Percentiles rank a stretch among this genome's conserved stretches.
Conservation (phyloP, 2,888 invertebrate genomes). For the Rotaria socialis region DNA sequence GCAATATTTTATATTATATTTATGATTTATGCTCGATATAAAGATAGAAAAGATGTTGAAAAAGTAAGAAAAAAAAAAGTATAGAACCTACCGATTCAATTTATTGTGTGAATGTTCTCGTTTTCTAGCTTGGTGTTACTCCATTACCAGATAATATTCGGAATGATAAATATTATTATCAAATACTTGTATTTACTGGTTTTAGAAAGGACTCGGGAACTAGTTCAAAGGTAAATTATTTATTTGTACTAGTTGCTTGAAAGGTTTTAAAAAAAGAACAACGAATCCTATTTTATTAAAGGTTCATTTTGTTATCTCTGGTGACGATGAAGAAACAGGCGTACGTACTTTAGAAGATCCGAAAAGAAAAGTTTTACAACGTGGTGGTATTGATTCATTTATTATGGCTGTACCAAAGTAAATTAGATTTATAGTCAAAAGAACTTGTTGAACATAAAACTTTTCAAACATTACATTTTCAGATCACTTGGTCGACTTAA, state of each 20-base stretch:
- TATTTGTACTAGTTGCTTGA: constrained; percentile 40
- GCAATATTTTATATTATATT: constrained; percentile 55
- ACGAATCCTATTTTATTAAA: not conserved
- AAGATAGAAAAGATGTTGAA: constrained; percentile 59
- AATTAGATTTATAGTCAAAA: not conserved
- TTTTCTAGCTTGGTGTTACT: constrained; percentile 49
- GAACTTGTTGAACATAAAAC: too few species aligned
- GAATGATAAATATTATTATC: constrained; percentile 60
- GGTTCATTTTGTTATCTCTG: constrained; percentile 46
- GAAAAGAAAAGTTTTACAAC: constrained; percentile 57
- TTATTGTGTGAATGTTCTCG: not conserved
- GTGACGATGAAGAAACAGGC: constrained; percentile 55
- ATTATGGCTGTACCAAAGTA: constrained; percentile 56
- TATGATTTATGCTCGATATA: constrained; percentile 59
- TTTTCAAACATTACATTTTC: too few species aligned
- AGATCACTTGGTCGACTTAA: constrained; percentile 49
- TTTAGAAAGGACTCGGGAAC: constrained; percentile 56
- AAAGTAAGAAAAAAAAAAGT: constrained; percentile 50
- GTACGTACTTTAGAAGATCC: constrained; percentile 57
- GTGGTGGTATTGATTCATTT: constrained; percentile 59
- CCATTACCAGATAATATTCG: constrained; percentile 60
- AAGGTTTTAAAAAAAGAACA: too few species aligned
- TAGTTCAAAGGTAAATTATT: constrained; percentile 54
- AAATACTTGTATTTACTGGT: constrained; percentile 60
- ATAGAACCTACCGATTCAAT: not conserved